Evolutionary conservation across 2,888 invertebrate species (phyloP).

Genomic region (Arctia plantaginis): DNA sequence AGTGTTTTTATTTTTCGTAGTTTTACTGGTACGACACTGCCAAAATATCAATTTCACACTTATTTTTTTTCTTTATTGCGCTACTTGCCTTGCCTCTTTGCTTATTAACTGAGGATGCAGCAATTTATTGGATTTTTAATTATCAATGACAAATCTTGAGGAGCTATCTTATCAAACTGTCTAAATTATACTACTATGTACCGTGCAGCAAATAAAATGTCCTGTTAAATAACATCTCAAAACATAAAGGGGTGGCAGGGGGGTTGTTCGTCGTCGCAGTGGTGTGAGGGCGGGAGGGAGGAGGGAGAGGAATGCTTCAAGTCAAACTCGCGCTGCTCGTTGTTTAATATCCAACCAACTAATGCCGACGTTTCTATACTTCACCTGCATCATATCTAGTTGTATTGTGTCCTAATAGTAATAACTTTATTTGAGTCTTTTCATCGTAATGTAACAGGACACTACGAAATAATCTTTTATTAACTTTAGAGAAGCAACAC

Average conservation of each 20-base stretch:
- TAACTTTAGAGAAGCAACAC: not conserved
- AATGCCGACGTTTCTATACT: slow-evolving; percentile 36
- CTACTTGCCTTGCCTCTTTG: not conserved
- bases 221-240: slow-evolving; percentile 56
- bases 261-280: slow-evolving; percentile 4
- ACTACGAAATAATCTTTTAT: not conserved
- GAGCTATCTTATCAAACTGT: slow-evolving; percentile 12
- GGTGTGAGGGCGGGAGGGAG: not conserved
- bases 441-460: no score
- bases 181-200: slow-evolving; percentile 11
- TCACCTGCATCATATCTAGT: slow-evolving; percentile 21
- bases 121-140: no score
- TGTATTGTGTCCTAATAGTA: not conserved
- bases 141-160: not conserved
- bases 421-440: not conserved
- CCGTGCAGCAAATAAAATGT: slow-evolving; percentile 48
- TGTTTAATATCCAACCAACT: slow-evolving; percentile 52
- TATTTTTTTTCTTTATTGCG: not conserved
- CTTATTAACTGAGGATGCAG: no score
- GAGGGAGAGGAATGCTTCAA: slow-evolving; percentile 13
- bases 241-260: slow-evolving; percentile 40
- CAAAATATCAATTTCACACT: no score
- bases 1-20: no score
- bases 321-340: slow-evolving; percentile 34
- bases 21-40: not conserved